These are phyloP conservation scores for Caranx ignobilis DNA, from an alignment of 2,113 vertebrate species.

Conservation along the genomic window DNA sequence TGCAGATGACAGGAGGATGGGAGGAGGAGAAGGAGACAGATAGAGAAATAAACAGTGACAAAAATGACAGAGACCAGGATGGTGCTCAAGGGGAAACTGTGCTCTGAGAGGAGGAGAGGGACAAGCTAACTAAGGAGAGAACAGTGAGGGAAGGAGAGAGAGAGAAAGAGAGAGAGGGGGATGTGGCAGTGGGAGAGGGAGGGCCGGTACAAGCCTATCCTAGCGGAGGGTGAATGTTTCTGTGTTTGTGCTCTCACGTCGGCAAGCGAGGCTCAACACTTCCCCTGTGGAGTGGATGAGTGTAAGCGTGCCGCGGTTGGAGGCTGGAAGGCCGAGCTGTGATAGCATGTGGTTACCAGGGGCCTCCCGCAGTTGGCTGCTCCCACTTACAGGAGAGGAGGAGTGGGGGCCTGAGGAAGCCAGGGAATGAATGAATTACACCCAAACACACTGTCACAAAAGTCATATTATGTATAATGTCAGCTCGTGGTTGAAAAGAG, in stretches of 20 bases:
- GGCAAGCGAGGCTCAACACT: slow-evolving; percentile 70
- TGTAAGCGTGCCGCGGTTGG: slow-evolving; percentile 73
- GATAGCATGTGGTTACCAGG: slow-evolving; percentile 76
- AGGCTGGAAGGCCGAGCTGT: slow-evolving; percentile 77
- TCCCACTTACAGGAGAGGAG: slow-evolving; percentile 44
- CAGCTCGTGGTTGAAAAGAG: not conserved
- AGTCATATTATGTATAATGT: not conserved
- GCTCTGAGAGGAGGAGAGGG: slow-evolving; percentile 45
- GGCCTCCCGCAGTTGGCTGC: slow-evolving; percentile 64
- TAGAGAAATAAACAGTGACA: slow-evolving; percentile 46
- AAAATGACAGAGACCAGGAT: slow-evolving; percentile 35
- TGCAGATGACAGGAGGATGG: no score
- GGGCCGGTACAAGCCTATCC: slow-evolving; percentile 21
- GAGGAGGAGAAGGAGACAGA: slow-evolving; percentile 18
- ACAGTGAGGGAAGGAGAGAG: slow-evolving; percentile 47
- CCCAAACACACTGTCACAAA: not conserved
- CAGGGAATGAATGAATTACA: not conserved
- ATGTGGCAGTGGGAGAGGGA: slow-evolving; percentile 17
- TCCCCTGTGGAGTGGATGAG: slow-evolving; percentile 75
- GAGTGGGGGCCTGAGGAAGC: slow-evolving; percentile 5
- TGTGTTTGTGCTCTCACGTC: slow-evolving; percentile 74
- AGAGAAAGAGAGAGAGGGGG: slow-evolving; percentile 9
- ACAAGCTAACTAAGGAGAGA: not conserved
- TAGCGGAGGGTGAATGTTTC: slow-evolving; percentile 56
- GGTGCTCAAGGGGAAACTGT: slow-evolving; percentile 37